A percentile compares a stretch with the other conserved stretches of the same genome.
phyloP scores from a whole-genome alignment of 2,113 vertebrate species.

The Camelus dromedarius region DNA sequence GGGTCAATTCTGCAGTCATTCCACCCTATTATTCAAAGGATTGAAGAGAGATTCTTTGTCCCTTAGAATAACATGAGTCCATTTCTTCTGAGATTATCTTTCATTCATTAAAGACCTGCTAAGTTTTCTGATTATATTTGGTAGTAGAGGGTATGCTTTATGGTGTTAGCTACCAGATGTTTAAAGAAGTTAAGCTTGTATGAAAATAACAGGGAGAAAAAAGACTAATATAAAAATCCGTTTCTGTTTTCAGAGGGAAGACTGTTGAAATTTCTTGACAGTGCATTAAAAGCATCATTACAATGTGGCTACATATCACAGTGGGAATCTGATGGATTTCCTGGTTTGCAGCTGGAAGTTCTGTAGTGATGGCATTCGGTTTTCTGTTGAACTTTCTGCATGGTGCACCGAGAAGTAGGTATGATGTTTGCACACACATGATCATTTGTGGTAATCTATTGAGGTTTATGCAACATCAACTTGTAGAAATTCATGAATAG shows the following conservation, averaged over 20 bases:
- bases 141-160: neutral
- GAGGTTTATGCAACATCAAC: neutral
- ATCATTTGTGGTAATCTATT: neutral
- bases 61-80: neutral
- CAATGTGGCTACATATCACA: neutral
- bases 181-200: neutral
- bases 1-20: neutral
- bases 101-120: neutral
- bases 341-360: neutral
- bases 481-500: neutral
- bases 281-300: neutral
- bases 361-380: neutral
- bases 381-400: neutral
- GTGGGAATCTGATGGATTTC: neutral
- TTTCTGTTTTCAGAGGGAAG: neutral
- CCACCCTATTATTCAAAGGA: neutral
- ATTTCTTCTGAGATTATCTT: neutral
- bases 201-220: neutral
- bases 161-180: neutral
- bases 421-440: neutral
- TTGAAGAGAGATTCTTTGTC: neutral
- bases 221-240: neutral
- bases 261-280: neutral
- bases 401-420: neutral
- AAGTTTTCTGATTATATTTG: neutral